Evolutionary conservation across 2,797 vertebrate genomes (phyloP).

Genomic region (Ibycter americanus): DNA sequence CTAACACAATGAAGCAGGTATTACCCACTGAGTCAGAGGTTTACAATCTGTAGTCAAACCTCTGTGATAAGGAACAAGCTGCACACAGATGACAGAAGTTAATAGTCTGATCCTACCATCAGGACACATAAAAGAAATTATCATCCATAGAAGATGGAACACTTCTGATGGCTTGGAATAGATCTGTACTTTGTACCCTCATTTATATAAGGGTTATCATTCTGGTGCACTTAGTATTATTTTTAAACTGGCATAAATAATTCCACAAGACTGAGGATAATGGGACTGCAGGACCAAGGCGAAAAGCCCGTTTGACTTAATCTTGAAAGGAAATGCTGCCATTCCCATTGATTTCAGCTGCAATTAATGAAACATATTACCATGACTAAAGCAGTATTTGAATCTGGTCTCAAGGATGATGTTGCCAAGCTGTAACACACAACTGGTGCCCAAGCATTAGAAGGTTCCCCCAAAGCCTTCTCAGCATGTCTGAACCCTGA

Average conservation of each 20-base stretch:
- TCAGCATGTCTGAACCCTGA: constrained; percentile 7
- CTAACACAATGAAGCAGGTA: background rate
- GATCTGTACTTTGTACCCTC: background rate
- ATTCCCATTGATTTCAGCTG: background rate
- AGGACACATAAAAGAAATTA: background rate
- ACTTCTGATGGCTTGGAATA: background rate
- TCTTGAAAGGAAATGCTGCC: background rate
- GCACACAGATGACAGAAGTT: constrained; percentile 13
- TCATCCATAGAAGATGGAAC: background rate
- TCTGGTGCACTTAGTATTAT: background rate
- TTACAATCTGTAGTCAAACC: background rate
- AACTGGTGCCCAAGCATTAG: background rate
- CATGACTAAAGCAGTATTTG: background rate
- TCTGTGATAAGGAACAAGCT: background rate
- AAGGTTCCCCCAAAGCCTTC: constrained; percentile 20
- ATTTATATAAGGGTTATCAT: background rate
- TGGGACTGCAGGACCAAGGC: background rate
- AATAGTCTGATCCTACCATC: constrained; percentile 11
- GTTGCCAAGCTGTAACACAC: background rate
- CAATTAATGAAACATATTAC: background rate
- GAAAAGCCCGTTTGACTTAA: background rate
- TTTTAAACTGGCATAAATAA: constrained; percentile 2
- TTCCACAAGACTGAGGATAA: background rate
- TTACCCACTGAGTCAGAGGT: background rate
- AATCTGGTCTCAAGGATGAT: background rate